Percentiles rank a stretch among this genome's conserved stretches.
phyloP scores from a whole-genome alignment of 2,113 vertebrate species.

The Haemorhous mexicanus region DNA sequence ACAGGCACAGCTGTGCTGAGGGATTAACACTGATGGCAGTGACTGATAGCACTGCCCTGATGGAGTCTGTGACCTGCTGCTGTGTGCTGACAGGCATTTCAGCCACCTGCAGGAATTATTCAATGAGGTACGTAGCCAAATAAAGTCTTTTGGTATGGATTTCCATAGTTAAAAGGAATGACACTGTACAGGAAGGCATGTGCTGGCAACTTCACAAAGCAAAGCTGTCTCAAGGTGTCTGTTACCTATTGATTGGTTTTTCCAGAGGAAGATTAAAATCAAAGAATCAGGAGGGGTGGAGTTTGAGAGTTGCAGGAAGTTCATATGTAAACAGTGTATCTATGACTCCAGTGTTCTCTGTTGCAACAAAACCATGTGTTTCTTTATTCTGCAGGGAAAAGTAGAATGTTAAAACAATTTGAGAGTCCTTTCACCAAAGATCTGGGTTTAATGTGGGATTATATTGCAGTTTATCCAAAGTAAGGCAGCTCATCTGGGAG shows the following conservation, averaged over 20 bases:
- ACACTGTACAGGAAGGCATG: neutral
- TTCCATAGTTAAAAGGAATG: neutral
- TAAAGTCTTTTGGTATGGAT: neutral
- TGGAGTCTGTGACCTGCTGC: neutral
- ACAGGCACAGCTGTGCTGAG: neutral
- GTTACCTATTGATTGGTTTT: neutral
- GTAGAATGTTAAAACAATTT: neutral
- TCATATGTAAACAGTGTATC: neutral
- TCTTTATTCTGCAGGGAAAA: neutral
- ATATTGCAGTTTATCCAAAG: neutral
- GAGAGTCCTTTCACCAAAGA: neutral
- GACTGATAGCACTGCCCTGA: neutral
- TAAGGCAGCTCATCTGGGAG: neutral
- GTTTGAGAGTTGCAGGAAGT: neutral
- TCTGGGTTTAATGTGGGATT: neutral
- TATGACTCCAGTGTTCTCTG: neutral
- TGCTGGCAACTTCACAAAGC: neutral
- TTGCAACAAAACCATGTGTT: neutral
- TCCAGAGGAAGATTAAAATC: neutral
- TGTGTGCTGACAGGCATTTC: neutral
- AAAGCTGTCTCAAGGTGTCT: neutral
- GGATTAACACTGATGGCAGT: neutral
- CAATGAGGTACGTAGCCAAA: neutral
- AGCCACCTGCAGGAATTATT: neutral
- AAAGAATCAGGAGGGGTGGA: neutral